Evolutionary conservation across 2,113 vertebrate genomes (phyloP).

Genomic region (Siniperca knerii): DNA sequence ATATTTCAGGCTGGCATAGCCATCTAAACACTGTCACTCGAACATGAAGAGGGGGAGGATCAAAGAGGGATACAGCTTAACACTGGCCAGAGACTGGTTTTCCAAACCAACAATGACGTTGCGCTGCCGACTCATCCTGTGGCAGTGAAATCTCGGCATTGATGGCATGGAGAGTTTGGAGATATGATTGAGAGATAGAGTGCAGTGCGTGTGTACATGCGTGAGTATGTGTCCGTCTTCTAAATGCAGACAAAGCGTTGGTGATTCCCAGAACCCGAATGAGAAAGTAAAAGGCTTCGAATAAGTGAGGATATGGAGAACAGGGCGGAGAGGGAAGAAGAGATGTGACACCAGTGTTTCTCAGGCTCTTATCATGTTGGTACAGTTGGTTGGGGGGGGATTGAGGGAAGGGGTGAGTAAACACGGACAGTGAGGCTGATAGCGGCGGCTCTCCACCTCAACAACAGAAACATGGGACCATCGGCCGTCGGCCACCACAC

Average conservation of each 20-base stretch:
- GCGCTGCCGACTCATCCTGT: constrained; percentile 43
- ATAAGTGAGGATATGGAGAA: constrained; percentile 39
- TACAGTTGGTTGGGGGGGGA: constrained; percentile 68
- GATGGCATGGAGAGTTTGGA: constrained; percentile 31
- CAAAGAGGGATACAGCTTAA: constrained; percentile 38
- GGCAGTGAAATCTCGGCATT: constrained; percentile 24
- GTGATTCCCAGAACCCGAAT: constrained; percentile 28
- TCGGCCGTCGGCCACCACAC: constrained; percentile 32
- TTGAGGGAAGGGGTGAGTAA: constrained; percentile 48
- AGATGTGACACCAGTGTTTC: constrained; percentile 41
- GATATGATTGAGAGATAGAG: constrained; percentile 12
- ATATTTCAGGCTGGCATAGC: constrained; percentile 23
- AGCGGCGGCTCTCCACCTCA: constrained; percentile 46
- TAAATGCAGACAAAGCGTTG: neutral
- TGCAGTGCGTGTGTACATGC: neutral
- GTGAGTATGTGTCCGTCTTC: neutral
- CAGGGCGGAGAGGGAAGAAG: constrained; percentile 17
- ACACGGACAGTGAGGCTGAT: constrained; percentile 57
- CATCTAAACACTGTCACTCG: constrained; percentile 43
- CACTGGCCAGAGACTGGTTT: constrained; percentile 55
- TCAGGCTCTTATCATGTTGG: constrained; percentile 78
- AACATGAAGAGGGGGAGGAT: constrained; percentile 47
- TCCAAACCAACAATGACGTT: constrained; percentile 48
- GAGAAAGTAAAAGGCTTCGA: constrained; percentile 52
- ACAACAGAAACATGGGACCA: constrained; percentile 52